Evolutionary conservation across 2,797 vertebrate genomes (phyloP).

Genomic region (Mormyrus proboscirostris): DNA sequence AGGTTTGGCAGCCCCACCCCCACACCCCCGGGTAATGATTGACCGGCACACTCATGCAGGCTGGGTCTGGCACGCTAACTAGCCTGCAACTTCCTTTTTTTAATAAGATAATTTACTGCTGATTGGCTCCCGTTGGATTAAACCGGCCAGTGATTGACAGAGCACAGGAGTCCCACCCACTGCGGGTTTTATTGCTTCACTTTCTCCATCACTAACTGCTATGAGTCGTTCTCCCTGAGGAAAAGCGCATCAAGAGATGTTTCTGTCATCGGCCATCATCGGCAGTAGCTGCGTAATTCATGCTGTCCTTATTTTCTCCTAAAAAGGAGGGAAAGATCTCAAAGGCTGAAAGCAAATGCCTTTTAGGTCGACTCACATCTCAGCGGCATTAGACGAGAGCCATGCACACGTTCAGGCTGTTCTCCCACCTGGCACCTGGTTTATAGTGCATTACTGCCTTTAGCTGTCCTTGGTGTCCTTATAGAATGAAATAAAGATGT

Average conservation of each 20-base stretch:
- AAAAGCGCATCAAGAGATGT: constrained; percentile 2
- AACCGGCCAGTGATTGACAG: neutral
- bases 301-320: neutral
- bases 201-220: neutral
- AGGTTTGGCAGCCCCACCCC: neutral
- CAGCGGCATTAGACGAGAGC: neutral
- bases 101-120: neutral
- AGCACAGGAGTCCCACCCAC: neutral
- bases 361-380: neutral
- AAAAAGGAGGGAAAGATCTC: neutral
- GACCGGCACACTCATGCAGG: neutral
- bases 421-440: neutral
- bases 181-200: neutral
- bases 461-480: constrained; percentile 6
- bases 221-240: constrained; percentile 4
- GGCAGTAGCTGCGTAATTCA: neutral
- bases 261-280: neutral
- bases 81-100: neutral
- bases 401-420: neutral
- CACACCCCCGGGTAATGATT: neutral
- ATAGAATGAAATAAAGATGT: constrained; percentile 4
- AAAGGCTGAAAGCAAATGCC: neutral
- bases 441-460: neutral
- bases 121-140: neutral
- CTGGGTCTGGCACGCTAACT: neutral